Evolutionary conservation across 1,140 invertebrate genomes (phyloP).

Genomic region (Rhyacophila brunnea): DNA sequence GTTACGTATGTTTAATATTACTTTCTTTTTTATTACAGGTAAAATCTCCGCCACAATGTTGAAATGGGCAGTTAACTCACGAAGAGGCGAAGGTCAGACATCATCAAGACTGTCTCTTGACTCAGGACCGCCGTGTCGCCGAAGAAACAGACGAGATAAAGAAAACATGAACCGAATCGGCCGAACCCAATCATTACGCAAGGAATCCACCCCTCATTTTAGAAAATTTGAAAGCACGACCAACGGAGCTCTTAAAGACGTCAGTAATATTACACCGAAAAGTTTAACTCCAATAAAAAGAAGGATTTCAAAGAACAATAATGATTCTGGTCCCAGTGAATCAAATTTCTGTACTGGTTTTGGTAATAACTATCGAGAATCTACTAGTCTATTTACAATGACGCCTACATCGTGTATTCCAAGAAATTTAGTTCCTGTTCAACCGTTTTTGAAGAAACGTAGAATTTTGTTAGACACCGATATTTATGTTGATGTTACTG

Average conservation of each 20-base stretch:
- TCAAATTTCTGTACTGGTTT: not conserved
- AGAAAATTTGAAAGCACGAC: constrained; percentile 27
- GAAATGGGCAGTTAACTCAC: constrained; percentile 32
- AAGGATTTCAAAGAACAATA: constrained; percentile 18
- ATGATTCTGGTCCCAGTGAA: not conserved
- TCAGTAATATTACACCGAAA: constrained; percentile 33
- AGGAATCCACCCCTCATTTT: constrained; percentile 19
- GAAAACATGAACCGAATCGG: constrained; percentile 24
- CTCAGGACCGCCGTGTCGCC: constrained; percentile 12
- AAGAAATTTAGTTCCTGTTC: constrained; percentile 3
- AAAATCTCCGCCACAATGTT: constrained; percentile 18
- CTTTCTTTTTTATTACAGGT: too few species aligned
- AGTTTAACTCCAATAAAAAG: constrained; percentile 2
- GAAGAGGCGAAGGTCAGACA: constrained; percentile 24
- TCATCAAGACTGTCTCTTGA: constrained; percentile 22
- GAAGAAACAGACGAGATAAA: constrained; percentile 23
- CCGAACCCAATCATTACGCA: constrained; percentile 19
- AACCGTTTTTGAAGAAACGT: constrained; percentile 18
- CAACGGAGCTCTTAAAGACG: constrained; percentile 24
- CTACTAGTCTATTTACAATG: not conserved
- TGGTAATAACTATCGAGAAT: not conserved
- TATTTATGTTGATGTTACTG: constrained; percentile 20
- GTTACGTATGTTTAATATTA: too few species aligned
- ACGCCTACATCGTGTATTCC: constrained; percentile 19
- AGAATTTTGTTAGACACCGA: constrained; percentile 24